phyloP scores from a whole-genome alignment of 2,113 vertebrate species.

The Excalfactoria chinensis region DNA sequence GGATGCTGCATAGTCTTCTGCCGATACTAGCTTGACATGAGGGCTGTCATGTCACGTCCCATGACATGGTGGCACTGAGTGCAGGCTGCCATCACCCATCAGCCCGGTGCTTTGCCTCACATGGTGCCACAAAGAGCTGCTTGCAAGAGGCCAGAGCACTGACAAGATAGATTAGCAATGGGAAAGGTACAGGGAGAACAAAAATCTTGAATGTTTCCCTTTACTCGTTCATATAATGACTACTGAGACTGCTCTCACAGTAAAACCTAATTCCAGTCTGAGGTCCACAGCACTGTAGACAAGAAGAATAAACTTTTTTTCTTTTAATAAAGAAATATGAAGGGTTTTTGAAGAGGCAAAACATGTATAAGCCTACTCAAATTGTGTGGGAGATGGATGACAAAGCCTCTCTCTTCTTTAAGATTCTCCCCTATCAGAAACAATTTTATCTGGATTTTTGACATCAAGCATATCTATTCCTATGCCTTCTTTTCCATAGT shows the following conservation, averaged over 20 bases:
- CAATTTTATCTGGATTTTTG: slow-evolving; percentile 1
- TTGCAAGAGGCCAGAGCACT: background rate
- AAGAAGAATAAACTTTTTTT: background rate
- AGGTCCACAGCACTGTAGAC: background rate
- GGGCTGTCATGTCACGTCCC: background rate
- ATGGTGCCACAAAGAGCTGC: background rate
- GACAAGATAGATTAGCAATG: background rate
- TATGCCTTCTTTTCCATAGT: background rate
- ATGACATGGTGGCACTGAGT: accelerated
- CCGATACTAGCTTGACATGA: background rate
- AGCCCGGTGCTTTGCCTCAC: background rate
- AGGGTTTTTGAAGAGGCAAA: background rate
- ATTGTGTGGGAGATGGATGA: background rate
- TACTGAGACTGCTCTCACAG: background rate
- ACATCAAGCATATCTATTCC: background rate
- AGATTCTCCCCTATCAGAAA: background rate
- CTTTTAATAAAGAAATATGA: background rate
- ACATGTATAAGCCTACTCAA: background rate
- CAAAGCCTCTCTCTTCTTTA: background rate
- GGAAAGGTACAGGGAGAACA: background rate
- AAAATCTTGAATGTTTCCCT: background rate
- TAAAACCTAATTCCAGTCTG: background rate
- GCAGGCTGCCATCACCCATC: background rate
- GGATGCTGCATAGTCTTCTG: background rate
- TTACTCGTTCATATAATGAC: background rate